Conservation (phyloP, 2,888 invertebrate species). For the Lasioglossum oenotherae region DNA sequence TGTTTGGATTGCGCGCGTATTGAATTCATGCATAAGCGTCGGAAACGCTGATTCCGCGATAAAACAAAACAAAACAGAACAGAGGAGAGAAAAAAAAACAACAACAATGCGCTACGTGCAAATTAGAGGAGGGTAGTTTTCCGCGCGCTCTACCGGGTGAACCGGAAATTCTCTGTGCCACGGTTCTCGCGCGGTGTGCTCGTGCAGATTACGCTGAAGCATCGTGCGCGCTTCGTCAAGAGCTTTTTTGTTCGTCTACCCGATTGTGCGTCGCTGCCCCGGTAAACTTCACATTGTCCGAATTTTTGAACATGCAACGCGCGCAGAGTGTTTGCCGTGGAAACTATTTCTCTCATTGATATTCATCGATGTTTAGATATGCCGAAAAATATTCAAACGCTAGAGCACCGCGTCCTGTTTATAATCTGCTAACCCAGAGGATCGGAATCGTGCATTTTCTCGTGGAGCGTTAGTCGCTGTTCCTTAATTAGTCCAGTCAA, state of each 20-base stretch:
- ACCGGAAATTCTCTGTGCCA: background rate
- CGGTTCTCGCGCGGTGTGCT: background rate
- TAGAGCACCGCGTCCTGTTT: background rate
- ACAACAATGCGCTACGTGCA: background rate
- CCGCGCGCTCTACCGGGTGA: background rate
- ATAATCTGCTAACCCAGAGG: background rate
- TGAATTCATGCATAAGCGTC: constrained; percentile 37
- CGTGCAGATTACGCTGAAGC: background rate
- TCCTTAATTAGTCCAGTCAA: no score
- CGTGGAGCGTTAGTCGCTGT: background rate
- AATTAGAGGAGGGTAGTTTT: constrained; percentile 5
- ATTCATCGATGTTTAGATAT: background rate
- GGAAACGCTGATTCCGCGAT: constrained; percentile 26
- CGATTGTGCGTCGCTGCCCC: background rate
- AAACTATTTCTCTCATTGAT: background rate
- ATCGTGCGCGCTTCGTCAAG: background rate
- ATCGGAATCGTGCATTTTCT: background rate
- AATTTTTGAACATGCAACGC: background rate
- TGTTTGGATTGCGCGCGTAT: constrained; percentile 36
- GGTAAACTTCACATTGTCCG: background rate
- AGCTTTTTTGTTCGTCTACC: background rate
- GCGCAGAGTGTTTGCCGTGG: background rate
- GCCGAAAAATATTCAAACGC: background rate
- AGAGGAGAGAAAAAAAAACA: background rate
- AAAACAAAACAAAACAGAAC: constrained; percentile 1